phyloP scores from a whole-genome alignment of 2,113 vertebrate species.

The Pitta sordida region DNA sequence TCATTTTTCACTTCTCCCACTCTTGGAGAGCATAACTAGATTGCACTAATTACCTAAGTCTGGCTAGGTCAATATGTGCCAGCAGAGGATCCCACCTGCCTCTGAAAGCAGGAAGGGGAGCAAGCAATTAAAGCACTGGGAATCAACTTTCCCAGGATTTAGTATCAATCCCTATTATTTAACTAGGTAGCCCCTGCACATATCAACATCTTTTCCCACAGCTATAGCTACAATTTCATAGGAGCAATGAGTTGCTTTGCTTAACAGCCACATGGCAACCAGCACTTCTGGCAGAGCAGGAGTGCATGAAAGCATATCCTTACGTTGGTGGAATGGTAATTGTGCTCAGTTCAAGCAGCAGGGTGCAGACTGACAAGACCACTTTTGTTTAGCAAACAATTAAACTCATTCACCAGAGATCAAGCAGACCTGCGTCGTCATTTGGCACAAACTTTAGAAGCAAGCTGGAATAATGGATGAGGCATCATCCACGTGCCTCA shows the following conservation, averaged over 20 bases:
- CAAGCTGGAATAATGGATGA: neutral
- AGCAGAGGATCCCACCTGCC: neutral
- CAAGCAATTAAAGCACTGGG: neutral
- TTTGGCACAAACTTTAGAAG: neutral
- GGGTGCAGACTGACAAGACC: neutral
- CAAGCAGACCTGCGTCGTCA: neutral
- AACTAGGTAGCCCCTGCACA: neutral
- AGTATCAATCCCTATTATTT: neutral
- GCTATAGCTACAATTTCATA: neutral
- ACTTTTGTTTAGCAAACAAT: slow-evolving; percentile 30
- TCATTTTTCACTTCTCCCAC: neutral
- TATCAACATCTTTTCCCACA: neutral
- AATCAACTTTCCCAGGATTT: neutral
- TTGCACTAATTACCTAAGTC: neutral
- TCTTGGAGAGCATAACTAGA: neutral
- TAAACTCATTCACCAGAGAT: neutral
- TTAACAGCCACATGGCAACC: neutral
- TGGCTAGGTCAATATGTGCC: neutral
- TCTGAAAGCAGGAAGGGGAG: neutral
- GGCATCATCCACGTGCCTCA: neutral
- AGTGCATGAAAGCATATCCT: accelerated
- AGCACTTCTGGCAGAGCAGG: neutral
- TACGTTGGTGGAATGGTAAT: neutral
- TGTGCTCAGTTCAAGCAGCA: neutral
- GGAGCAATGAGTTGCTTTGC: neutral